Conservation (phyloP, 2,797 vertebrate genomes). For the Melanotaenia nigrans region DNA sequence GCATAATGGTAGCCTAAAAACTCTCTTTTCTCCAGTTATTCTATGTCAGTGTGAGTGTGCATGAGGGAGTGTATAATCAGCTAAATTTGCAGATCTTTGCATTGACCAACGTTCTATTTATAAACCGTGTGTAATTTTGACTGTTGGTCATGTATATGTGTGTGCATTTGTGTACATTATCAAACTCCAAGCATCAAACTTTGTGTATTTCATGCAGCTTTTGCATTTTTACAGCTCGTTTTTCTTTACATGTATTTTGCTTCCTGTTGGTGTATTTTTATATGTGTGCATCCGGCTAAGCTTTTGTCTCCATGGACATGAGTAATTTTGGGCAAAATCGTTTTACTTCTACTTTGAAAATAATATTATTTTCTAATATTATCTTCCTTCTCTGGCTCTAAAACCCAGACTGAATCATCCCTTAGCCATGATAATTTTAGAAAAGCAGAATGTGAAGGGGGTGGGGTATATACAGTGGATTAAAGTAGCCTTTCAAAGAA, state of each 20-base stretch:
- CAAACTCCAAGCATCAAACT: not conserved
- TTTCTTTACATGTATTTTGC: not conserved
- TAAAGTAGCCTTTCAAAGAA: constrained; percentile 5
- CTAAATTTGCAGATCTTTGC: not conserved
- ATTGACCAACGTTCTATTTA: not conserved
- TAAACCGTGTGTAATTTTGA: not conserved
- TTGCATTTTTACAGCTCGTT: not conserved
- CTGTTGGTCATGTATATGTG: not conserved
- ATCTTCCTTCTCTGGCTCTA: constrained; percentile 31
- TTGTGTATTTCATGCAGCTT: not conserved
- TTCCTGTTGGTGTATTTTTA: not conserved
- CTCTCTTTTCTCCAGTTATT: not conserved
- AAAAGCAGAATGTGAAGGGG: not conserved
- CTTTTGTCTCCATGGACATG: constrained; percentile 9
- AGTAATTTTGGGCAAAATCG: constrained; percentile 29
- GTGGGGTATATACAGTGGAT: not conserved
- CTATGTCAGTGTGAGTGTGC: not conserved
- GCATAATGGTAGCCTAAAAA: constrained; percentile 36
- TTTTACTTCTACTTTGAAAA: constrained; percentile 36
- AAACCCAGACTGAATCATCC: constrained; percentile 54
- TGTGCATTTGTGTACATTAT: constrained; percentile 26
- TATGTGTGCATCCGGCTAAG: constrained; percentile 6
- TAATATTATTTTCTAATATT: constrained; percentile 28
- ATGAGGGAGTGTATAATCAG: not conserved
- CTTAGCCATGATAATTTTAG: constrained; percentile 45